Conservation (phyloP, 1,140 invertebrate species). For the Lepidurus packardi region DNA sequence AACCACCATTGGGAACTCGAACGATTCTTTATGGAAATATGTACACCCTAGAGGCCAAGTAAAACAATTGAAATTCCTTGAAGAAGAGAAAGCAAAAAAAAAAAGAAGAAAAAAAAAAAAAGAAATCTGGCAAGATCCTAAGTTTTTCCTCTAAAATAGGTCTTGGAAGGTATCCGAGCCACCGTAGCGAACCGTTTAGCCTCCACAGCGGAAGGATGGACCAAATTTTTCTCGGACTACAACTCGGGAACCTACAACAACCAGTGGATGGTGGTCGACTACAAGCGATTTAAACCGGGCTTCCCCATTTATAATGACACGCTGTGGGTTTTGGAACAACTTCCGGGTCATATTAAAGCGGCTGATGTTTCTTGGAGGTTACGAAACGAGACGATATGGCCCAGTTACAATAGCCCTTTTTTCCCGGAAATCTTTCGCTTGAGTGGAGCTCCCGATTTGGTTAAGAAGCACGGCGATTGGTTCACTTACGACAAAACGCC, state of each 20-base stretch:
- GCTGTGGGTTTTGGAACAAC: conserved; percentile 75
- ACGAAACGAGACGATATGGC: conserved; percentile 61
- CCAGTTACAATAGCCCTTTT: conserved; percentile 72
- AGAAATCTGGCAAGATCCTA: conserved; percentile 24
- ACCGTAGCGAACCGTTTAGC: conserved; percentile 81
- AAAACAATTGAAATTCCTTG: not conserved
- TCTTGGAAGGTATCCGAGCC: conserved; percentile 71
- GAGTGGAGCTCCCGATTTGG: conserved; percentile 52
- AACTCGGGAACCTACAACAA: conserved; percentile 82
- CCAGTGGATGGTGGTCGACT: conserved; percentile 81
- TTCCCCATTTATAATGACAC: conserved; percentile 51
- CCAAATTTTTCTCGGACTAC: conserved; percentile 49
- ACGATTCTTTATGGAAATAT: conserved; percentile 54
- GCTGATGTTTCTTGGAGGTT: conserved; percentile 65
- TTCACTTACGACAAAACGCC: conserved; percentile 60
- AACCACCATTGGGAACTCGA: conserved; percentile 63
- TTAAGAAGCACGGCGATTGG: conserved; percentile 62
- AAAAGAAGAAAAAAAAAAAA: conserved; percentile 26
- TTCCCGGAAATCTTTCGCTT: conserved; percentile 59
- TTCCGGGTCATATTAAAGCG: conserved; percentile 55
- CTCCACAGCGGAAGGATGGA: conserved; percentile 37
- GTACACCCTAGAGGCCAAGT: conserved; percentile 51
- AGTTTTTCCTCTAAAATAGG: conserved; percentile 44
- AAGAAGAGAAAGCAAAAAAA: conserved; percentile 28
- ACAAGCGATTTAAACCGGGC: conserved; percentile 54